Conservation (phyloP, 2,113 vertebrate genomes). For the Microtus montanus region DNA sequence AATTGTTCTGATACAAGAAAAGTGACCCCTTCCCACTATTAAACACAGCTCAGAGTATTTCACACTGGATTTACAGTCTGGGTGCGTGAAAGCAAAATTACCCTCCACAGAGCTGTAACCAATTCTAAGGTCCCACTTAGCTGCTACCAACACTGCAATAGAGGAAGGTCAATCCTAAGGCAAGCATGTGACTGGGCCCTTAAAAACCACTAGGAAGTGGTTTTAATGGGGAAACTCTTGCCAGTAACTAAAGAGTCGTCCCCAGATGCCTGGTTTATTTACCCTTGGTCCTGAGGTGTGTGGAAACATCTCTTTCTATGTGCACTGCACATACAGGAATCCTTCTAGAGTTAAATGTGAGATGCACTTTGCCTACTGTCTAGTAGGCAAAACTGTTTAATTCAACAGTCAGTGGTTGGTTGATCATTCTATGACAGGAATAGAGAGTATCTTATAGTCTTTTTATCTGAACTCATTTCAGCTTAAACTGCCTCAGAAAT, state of each 20-base stretch:
- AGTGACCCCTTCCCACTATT: not conserved
- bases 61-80: not conserved
- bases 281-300: not conserved
- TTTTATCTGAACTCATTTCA: not conserved
- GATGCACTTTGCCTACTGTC: not conserved
- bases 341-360: not conserved
- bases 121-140: not conserved
- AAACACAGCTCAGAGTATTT: not conserved
- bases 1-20: not conserved
- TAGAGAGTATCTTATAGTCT: not conserved
- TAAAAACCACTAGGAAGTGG: constrained; percentile 41
- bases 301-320: not conserved
- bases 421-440: not conserved
- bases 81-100: not conserved
- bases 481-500: not conserved
- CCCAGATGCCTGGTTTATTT: constrained; percentile 16
- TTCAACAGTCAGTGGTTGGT: not conserved
- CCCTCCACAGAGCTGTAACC: not conserved
- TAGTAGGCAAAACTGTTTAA: not conserved
- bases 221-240: constrained; percentile 34
- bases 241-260: not conserved
- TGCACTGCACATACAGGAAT: not conserved
- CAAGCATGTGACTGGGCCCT: not conserved
- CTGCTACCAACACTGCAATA: not conserved
- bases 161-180: not conserved